Evolutionary conservation across 1,140 invertebrate genomes (phyloP), one percentile per base, ranked within the genome.

Genomic region (Bilobella aurantiaca): DNA sequence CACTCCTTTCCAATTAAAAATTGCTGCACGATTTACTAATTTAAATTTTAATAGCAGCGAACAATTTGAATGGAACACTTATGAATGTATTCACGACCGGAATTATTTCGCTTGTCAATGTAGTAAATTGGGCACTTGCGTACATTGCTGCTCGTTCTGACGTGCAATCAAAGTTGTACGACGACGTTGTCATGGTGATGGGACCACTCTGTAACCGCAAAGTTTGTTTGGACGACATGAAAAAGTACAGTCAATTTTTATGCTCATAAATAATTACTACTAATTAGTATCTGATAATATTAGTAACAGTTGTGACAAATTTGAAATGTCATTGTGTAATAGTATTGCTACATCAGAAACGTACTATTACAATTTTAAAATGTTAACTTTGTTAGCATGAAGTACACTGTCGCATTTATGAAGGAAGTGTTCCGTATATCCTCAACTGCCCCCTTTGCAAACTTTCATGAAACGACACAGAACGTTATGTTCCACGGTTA

Each of bases 401-500:
- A 74, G 1, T 76, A 73, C 62, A 70, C 63, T n/a, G 75, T 76
- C 30, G 75, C 75, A 21, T 58, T 69, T 29, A 62, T 75, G 18
- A 34, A 57, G 21, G 75, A 75, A 67, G 60, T 67, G 8, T 53
- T 62, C 18, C 63, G 75, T 3, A 27, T 42, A 27, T 62, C 37
- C 37, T 37, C 65, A 1, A 27, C 73, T 32, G 63, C 66, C 27
- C 69, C 73, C 2, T 29, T 73, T 16, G 25, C 49, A 16, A 3
- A 71, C 3, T 63, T 64, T 12, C 73, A 73, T 53, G 28, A 25
- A 57, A 29, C 61, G 5, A 65, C 42, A 1, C 62, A 67, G 57
- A 65, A 73, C 34, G 71, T 69, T 12, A 56, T 59, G 28, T 67
- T 76, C 25, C 49, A 70, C n/a, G 74, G 72, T 3, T 78, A 73